phyloP scores from a whole-genome alignment of 1,140 invertebrate species.

The Hirudo medicinalis region DNA sequence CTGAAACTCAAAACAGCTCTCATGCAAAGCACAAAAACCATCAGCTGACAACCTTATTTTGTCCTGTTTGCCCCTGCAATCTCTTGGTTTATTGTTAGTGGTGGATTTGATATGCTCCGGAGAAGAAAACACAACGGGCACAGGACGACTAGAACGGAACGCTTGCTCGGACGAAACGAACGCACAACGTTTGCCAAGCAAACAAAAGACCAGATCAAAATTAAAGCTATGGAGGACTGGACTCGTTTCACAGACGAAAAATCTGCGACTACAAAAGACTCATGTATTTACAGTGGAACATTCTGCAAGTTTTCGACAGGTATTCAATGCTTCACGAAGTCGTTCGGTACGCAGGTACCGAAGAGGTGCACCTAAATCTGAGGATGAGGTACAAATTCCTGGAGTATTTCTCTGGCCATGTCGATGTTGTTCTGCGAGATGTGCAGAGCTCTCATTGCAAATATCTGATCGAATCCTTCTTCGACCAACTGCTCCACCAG shows the following conservation, averaged over 20 bases:
- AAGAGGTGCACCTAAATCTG: not conserved
- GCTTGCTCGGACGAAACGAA: too few species aligned
- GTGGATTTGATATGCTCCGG: too few species aligned
- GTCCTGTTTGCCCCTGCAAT: too few species aligned
- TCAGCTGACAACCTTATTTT: too few species aligned
- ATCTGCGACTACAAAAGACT: not conserved
- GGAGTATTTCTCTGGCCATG: conserved; percentile 86
- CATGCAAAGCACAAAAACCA: too few species aligned
- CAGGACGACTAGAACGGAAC: too few species aligned
- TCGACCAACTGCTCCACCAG: conserved; percentile 71
- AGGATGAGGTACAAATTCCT: conserved; percentile 57
- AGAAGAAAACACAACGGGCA: too few species aligned
- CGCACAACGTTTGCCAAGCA: not conserved
- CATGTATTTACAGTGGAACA: not conserved
- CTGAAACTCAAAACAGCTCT: too few species aligned
- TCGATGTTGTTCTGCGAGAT: conserved; percentile 81
- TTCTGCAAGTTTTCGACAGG: not conserved
- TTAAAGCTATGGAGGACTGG: not conserved
- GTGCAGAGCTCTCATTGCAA: conserved; percentile 72
- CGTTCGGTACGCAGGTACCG: too few species aligned
- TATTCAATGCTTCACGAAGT: not conserved
- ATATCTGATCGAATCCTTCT: conserved; percentile 75
- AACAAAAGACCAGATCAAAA: not conserved
- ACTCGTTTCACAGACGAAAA: not conserved
- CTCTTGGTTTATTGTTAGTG: too few species aligned